Evolutionary conservation across 2,888 invertebrate species (phyloP), one percentile per base, ranked within the genome.

Genomic region (Ornithoptera alexandrae): DNA sequence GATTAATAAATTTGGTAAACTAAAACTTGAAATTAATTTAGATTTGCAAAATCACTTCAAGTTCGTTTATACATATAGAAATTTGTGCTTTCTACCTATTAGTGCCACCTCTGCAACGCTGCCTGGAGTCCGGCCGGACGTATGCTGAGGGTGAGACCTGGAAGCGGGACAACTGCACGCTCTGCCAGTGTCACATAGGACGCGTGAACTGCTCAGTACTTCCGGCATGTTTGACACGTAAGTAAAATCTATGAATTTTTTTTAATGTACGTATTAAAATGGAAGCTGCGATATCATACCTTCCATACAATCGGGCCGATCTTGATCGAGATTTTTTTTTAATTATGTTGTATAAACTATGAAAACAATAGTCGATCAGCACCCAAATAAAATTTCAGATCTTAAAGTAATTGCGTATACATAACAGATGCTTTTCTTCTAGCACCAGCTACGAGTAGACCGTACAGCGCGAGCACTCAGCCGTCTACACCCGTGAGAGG

Each of bases 101-200:
- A 70, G 70, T 57, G 56, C 70, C 81, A 61, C 74, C 82, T 1
- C 70, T 73, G 20, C 79, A 81, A 36, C 80, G 91, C 8, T 95
- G 95, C 76, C 81, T 89, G 69, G 94, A 94, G 79, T 93, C 95
- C 65, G 95, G 94, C 0, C 92, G 93, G 72, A 87, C 88, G 72
- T 95, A 95, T 86, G 86, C 91, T 0, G 95, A 97, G 73, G 95
- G 95, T 1, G 95, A 96, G 75, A 93, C 93, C 66, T 95, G 95
- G 75, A 95, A 93, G 67, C 79, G 85, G 0, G 84, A 95, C 80
- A 93, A 94, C 74, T 96, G 97, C 79, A 96, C 95, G 0, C 90
- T 94, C 36, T 97, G 97, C 81, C 93, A 93, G 61, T 97, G 97
- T 81, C 87, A 88, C 65, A 86, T 90, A 30, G 96, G 96, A 0